phyloP scores from a whole-genome alignment of 1,140 invertebrate genomes.

The Euwallacea fornicatus region DNA sequence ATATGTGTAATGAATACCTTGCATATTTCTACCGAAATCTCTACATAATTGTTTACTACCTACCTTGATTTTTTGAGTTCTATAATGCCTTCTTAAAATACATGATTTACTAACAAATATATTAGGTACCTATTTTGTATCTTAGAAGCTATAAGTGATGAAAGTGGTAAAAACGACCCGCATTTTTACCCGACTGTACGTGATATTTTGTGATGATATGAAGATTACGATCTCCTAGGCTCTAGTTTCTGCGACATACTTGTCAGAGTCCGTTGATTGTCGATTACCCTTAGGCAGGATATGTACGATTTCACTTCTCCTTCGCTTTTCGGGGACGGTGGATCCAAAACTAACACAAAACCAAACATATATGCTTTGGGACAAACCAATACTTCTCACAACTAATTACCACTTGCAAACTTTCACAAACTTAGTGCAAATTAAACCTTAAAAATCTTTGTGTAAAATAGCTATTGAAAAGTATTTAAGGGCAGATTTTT shows the following conservation, averaged over 20 bases:
- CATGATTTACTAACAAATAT: not conserved
- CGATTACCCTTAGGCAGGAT: slow-evolving; percentile 71
- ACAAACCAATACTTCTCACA: too few relatives aligned
- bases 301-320: slow-evolving; percentile 66
- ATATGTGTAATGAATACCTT: too few relatives aligned
- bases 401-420: too few relatives aligned
- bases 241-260: slow-evolving; percentile 73
- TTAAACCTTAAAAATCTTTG: too few relatives aligned
- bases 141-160: not conserved
- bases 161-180: slow-evolving; percentile 27
- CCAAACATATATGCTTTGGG: not conserved
- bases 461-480: too few relatives aligned
- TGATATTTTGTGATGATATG: not conserved
- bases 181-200: slow-evolving; percentile 19
- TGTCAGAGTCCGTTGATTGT: slow-evolving; percentile 75
- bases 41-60: too few relatives aligned
- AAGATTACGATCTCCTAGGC: slow-evolving; percentile 57
- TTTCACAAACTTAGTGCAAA: too few relatives aligned
- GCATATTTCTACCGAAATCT: too few relatives aligned
- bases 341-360: slow-evolving; percentile 59
- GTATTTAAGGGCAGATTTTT: too few relatives aligned
- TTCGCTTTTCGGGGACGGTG: slow-evolving; percentile 69
- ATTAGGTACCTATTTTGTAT: not conserved
- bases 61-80: not conserved
- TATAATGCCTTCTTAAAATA: not conserved